Base-by-base conservation (phyloP, 1,140 invertebrate species). In the Drosophila ficusphila region DNA sequence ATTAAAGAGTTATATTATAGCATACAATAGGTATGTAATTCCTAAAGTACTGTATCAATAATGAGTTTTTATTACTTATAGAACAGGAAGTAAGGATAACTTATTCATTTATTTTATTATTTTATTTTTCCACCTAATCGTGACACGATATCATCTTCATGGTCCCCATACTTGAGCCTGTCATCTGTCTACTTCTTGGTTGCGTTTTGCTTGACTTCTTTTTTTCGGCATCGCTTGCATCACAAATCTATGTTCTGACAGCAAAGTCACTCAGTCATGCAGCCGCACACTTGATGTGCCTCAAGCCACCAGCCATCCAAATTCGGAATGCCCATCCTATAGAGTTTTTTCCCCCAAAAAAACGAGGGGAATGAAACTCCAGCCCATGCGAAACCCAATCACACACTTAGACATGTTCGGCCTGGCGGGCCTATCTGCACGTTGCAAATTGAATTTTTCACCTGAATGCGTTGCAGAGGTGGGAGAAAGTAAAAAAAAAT, bases 371-470 rank as follows among this genome's bases (percentile, higher is more conserved):
- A n/a, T 4, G 5, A 44, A 38, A 29, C 21, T 51, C 25, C 38
- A 42, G 21, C 21, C 41, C 41, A 42, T 12, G 27, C 34, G 62
- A 67, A 67, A 57, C 54, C 58, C 76, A 60, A 46, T 54, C 67
- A 54, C 58, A 62, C 69, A 81, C 81, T 86, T 76, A 86, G 49
- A 34, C 82, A 73, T 68, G 78, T 47, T 34, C 71, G 36, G 36
- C 36, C 41, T 47, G 57, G 39, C 31, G 51, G 69, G 71, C 58
- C 68, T 62, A 72, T 72, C 58, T 42, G 54, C 60, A 65, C 46
- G 48, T 73, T 73, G 65, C 57, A 88, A 88, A 88, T 88, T 88
- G 83, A 88, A 88, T 88, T 88, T 88, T 79, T 65, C 82, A 88
- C 82, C 82, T 88, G 82, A 88, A 56, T 62, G 77, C 69, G 56